phyloP scores from a whole-genome alignment of 2,113 vertebrate genomes.

The Meriones unguiculatus region DNA sequence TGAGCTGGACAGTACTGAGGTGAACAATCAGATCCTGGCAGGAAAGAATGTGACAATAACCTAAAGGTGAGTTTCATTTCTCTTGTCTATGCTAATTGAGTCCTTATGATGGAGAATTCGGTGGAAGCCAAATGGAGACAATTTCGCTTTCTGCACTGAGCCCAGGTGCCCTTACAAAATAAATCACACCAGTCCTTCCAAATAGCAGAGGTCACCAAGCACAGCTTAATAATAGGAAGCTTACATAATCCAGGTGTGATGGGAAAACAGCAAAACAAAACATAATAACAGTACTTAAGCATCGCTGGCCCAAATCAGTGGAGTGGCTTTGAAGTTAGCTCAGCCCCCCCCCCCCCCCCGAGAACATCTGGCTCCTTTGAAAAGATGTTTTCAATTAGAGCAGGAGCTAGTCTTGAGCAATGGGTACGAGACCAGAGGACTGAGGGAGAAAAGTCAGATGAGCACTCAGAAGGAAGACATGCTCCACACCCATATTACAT shows the following conservation, averaged over 20 bases:
- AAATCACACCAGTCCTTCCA: neutral
- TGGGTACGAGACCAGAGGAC: neutral
- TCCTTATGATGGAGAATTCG: constrained; percentile 47
- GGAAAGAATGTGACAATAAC: constrained; percentile 20
- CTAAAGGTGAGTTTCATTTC: constrained; percentile 61
- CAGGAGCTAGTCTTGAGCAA: neutral
- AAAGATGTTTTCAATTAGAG: constrained; percentile 4
- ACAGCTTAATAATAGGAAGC: neutral
- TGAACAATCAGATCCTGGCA: constrained; percentile 11
- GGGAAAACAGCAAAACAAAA: constrained; percentile 4
- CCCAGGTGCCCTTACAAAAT: neutral
- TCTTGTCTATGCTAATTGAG: constrained; percentile 54
- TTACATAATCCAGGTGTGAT: neutral
- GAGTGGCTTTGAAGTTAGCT: constrained; percentile 2
- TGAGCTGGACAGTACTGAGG: neutral
- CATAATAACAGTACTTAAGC: neutral
- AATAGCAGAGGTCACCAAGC: neutral
- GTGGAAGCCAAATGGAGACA: constrained; percentile 44
- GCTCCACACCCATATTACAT: neutral
- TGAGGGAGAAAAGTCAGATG: neutral
- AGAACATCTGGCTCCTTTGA: neutral
- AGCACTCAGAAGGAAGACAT: neutral
- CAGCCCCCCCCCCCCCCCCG: neutral
- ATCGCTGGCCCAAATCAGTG: neutral
- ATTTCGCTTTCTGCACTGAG: neutral